Conservation (phyloP, 2,797 vertebrate species). For the Pipistrellus pipistrellus region DNA sequence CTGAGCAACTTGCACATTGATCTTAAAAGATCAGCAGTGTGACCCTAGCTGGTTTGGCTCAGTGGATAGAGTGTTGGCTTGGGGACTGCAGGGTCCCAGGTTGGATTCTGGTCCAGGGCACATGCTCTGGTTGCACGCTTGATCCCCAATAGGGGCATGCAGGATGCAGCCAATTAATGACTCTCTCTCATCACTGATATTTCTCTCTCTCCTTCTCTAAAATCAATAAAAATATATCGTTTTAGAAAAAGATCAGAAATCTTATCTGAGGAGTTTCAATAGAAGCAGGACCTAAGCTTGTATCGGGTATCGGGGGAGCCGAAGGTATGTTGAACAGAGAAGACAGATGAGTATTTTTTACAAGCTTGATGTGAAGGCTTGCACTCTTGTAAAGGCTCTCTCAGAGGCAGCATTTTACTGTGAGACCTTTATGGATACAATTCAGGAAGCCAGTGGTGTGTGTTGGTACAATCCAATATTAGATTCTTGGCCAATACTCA, state of each 20-base stretch:
- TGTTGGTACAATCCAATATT: conserved; percentile 71
- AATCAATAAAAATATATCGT: too few species aligned
- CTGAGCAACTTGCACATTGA: not conserved
- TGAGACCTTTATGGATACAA: conserved; percentile 55
- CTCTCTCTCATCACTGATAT: too few species aligned
- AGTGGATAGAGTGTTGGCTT: too few species aligned
- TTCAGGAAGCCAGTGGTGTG: conserved; percentile 72
- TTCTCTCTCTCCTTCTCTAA: too few species aligned
- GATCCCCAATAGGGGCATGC: too few species aligned
- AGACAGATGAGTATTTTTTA: conserved; percentile 1
- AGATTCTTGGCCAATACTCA: conserved; percentile 78
- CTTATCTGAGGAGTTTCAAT: conserved; percentile 15
- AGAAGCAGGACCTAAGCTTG: conserved; percentile 16
- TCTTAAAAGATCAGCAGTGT: conserved; percentile 33
- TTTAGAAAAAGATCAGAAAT: not conserved
- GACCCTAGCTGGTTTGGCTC: not conserved
- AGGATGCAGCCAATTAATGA: too few species aligned
- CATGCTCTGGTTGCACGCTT: too few species aligned
- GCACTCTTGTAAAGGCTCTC: conserved; percentile 51
- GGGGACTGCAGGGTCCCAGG: too few species aligned
- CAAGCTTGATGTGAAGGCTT: conserved; percentile 30
- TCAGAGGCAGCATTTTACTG: conserved; percentile 48
- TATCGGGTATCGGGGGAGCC: not conserved
- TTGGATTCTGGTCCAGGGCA: too few species aligned
- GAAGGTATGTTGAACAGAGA: conserved; percentile 6